Base-by-base conservation (phyloP, 2,113 vertebrate species). In the Dicaeum eximium region DNA sequence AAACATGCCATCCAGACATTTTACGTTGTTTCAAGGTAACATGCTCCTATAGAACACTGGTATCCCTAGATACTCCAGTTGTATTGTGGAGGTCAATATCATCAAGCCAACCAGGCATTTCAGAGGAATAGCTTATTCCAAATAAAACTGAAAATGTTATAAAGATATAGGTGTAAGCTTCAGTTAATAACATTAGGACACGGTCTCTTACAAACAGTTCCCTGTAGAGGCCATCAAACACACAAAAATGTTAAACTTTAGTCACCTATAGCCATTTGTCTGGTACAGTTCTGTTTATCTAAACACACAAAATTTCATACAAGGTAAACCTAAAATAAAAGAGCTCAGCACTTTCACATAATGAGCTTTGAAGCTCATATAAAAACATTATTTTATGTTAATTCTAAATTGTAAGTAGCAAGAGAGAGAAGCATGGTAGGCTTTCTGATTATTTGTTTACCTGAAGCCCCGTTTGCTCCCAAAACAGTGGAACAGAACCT, bases 401-500 rank as follows among this genome's bases (percentile, higher is more conserved):
- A 28, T 73, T 88, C 44, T 62, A 80, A 65, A 79, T 54, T 65
- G 3, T 7, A 83, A 87, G 61, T 27, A 93, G 50, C 15, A 79
- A 95, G 37, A 84, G 15, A 67, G 22, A 72, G 14, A 89, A 60
- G 15, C 6, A 90, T 80, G 22, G 45, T 28, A 80, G 23, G 19
- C 14, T 75, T 93, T 57, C n/a, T 33, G 23, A 47, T 65, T 57
- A 67, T 75, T 53, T 50, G 79, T 93, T 93, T 97, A 98, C 98
- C 98, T 98, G 98, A 69, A 98, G 93, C 30, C 96, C 92, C 1
- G 91, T 97, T 92, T 98, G 98, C 92, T 98, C 98, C 98, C 98
- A 98, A 58, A 98, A 98, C 71, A 98, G 96, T 2, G 98, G 98
- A 58, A 98, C 98, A 8, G 98, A 98, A 45, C 98, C 98, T 95